Base-by-base conservation (phyloP, 2,797 vertebrate species). In the Pogoniulus pusillus region DNA sequence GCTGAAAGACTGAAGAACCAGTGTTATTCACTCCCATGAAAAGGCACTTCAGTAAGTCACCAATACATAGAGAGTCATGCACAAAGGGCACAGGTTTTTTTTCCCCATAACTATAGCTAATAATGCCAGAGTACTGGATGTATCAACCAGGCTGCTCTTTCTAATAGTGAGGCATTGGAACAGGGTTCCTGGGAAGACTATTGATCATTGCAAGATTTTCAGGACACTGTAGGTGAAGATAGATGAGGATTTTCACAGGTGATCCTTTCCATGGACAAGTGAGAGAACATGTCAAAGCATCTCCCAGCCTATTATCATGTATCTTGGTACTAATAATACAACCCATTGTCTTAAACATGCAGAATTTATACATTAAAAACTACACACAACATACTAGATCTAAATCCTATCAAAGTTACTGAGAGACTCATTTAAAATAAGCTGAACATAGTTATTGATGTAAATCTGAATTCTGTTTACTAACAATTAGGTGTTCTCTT, bases 391-490 rank as follows among this genome's bases (percentile, higher is more conserved):
- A 72, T 60, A 57, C 39, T 32, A 70, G 43, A 72, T 78, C 53
- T 62, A 86, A 89, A 68, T 59, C 65, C 51, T 39, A 4, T 37
- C 32, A 29, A 63, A 72, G 63, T 49, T 32, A 23, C 26, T 27
- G 32, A 63, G 39, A 72, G 26, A 22, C 12, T 68, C 16, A 14
- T 78, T 85, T 84, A 66, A 76, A 78, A 29, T 8, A 76, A 58
- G 20, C 14, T 35, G 49, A 75, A 49, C 19, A 49, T 10, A 58
- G 8, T 26, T 41, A 20, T 30, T 86, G 27, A 24, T 89, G 30
- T 84, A 76, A 83, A 76, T 83, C 16, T 81, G 63, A 84, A 35
- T 64, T 73, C 57, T 87, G 12, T 89, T 94, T 91, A 91, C 80
- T 47, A 76, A 85, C 45, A 81, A 45, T 83, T 54, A 81, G 27